Base-by-base conservation (phyloP, 2,888 invertebrate species). In the Hecatera dysodea region DNA sequence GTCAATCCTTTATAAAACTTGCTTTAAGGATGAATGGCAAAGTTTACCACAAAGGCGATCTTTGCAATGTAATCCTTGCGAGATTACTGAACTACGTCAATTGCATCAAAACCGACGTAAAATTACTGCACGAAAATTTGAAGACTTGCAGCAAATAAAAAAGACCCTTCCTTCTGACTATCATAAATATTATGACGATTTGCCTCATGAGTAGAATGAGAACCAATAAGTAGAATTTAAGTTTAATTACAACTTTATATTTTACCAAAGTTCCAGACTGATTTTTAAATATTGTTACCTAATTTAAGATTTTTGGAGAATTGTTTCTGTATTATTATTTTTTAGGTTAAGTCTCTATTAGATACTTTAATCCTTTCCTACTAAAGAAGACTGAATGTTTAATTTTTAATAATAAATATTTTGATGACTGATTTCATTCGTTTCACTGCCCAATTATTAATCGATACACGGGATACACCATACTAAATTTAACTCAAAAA, bases 171-270 rank as follows among this genome's bases (percentile, higher is more conserved):
- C 46, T 65, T 56, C 22, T 33, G 56, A 56, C 1, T 65, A 56
- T 46, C 46, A 56, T 65, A 56, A 46, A 36, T 65, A 56, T 46
- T 56, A 65, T n/a, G 65, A 65, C n/a, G 56, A 56, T n/a, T 65
- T 65, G n/a, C 56, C 42, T 44, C n/a, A n/a, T n/a, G n/a, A n/a
- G n/a, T n/a, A n/a, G n/a, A n/a, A n/a, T n/a, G n/a, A n/a, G n/a
- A n/a, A 48, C 22, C n/a, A 22, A 11, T 22, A 24, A 24, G 3
- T 48, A 48, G 48, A 22, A 24, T 48, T 48, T 48, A 22, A n/a
- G n/a, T n/a, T n/a, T n/a, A n/a, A n/a, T 48, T 48, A 24, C 17
- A 17, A 50, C 24, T 50, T 50, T 17, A 27, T 7, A 24, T 50
- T 50, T 50, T 50, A 50, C 6, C 15, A 27, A 50, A 50, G 17